phyloP scores from a whole-genome alignment of 2,113 vertebrate species.

The Perca schrenkii region DNA sequence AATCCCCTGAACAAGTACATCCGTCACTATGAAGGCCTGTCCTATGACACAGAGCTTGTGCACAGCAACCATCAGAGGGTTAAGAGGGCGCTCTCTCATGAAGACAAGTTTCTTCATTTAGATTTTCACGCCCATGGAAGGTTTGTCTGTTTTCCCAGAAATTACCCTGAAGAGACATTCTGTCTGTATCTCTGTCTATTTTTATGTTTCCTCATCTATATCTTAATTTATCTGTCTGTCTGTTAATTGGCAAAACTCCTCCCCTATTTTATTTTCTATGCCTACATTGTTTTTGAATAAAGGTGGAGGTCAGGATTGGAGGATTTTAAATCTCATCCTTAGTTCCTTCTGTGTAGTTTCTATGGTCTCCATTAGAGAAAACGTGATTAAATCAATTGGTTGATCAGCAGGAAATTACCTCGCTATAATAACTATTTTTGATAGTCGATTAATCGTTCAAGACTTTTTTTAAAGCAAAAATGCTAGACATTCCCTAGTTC shows the following conservation, averaged over 20 bases:
- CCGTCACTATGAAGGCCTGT: constrained; percentile 97
- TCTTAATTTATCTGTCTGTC: constrained; percentile 5
- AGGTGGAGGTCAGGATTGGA: not conserved
- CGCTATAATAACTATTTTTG: not conserved
- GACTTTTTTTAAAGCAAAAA: not conserved
- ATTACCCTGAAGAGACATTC: constrained; percentile 16
- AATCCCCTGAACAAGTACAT: constrained; percentile 96
- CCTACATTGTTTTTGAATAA: constrained; percentile 25
- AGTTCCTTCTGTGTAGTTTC: not conserved
- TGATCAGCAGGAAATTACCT: not conserved
- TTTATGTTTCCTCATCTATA: not conserved
- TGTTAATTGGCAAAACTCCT: not conserved
- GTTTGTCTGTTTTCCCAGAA: constrained; percentile 79
- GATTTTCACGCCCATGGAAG: constrained; percentile 98
- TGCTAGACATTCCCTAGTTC: not conserved
- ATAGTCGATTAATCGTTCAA: not conserved
- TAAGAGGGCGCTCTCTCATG: constrained; percentile 91
- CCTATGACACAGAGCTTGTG: constrained; percentile 91
- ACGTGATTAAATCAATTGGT: not conserved
- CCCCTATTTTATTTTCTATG: not conserved
- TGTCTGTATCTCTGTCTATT: constrained; percentile 1
- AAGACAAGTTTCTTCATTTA: constrained; percentile 92
- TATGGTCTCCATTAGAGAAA: not conserved
- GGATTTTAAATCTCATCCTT: not conserved
- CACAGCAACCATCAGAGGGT: constrained; percentile 95